Base-by-base conservation (phyloP, 2,797 vertebrate genomes). In the Brotula barbata region DNA sequence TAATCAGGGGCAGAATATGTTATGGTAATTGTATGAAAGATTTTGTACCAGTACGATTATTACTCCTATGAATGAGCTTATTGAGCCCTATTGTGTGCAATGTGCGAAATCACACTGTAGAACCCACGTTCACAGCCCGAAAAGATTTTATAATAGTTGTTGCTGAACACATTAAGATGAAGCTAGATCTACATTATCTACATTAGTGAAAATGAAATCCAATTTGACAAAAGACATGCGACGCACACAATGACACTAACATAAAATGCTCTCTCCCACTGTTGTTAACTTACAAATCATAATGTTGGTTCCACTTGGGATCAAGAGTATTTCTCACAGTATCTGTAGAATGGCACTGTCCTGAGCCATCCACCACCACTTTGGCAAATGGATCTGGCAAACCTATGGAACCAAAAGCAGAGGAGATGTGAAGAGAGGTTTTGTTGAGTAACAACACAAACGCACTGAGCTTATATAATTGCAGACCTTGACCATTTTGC, bases 251-350 rank as follows among this genome's bases (percentile, higher is more conserved):
- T 11, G 9, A 36, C 3, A 36, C 34, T 12, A 36, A 51, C 1
- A 45, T 1, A 36, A 36, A 36, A 3, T 37, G 20, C n/a, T 11
- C n/a, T 17, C 10, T 16, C 40, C 36, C 8, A 8, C 23, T 33
- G 10, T 15, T 20, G 17, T 23, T 41, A 22, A 92, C 96, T 93
- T 92, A 99, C 97, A 99, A 88, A 88, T 98, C 97, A 89, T 99
- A 99, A 90, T 99, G 97, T 81, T 99, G 97, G 89, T 99, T 99
- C 97, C 96, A 99, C 83, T 98, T 98, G 73, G 96, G 97, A 89
- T 99, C 97, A 63, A 99, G 93, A 36, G 96, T 98, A 84, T 98
- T 99, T 92, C 95, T 98, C 92, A 99, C 97, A 86, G 97, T 99
- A 90, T 99, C 96, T 79, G 96, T 99, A 62, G 96, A 99, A 93